Base-by-base conservation (phyloP, 2,888 invertebrate genomes). In the Aphodius granarius region DNA sequence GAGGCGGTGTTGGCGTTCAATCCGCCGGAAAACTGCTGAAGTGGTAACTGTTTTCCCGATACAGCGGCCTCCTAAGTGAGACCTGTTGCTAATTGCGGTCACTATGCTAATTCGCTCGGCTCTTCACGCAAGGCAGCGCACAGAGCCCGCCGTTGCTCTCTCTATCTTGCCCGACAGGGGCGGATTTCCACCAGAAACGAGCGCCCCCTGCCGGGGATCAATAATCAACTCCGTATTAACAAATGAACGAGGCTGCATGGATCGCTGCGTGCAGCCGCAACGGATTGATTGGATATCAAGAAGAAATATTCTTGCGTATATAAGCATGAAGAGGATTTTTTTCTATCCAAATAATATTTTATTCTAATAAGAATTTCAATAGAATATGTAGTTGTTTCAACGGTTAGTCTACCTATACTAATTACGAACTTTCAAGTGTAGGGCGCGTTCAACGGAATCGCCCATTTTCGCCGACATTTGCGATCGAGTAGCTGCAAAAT, bases 121-220 rank as follows among this genome's bases (percentile, higher is more conserved):
- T 78, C 76, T 77, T 76, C 78, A 77, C 77, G 78, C 78, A 76
- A 78, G 72, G 73, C 75, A 73, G 76, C 75, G 70, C 73, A 74
- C 76, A 6, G 68, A 18, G 19, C 13, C n/a, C 20, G 68, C 68
- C 68, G n/a, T n/a, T n/a, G n/a, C n/a, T n/a, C n/a, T n/a, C n/a
- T n/a, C 43, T 43, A 43, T 43, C 43, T 43, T 43, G 43, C 43
- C n/a, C 43, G 43, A 43, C 43, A 43, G 43, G 9, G 43, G 43
- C 43, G 43, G 43, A 43, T 43, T 43, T 43, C 43, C 43, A 43
- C 43, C 2, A 43, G 43, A 43, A 43, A 43, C 43, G 43, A 6
- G 43, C 43, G 9, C 43, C 43, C 9, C 43, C 43, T 43, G 43
- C 43, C 43, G 43, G 43, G 43, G 43, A 43, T 43, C 43, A 43